Evolutionary conservation across 2,888 invertebrate species (phyloP).

Genomic region (Stenchaetothrips biformis): DNA sequence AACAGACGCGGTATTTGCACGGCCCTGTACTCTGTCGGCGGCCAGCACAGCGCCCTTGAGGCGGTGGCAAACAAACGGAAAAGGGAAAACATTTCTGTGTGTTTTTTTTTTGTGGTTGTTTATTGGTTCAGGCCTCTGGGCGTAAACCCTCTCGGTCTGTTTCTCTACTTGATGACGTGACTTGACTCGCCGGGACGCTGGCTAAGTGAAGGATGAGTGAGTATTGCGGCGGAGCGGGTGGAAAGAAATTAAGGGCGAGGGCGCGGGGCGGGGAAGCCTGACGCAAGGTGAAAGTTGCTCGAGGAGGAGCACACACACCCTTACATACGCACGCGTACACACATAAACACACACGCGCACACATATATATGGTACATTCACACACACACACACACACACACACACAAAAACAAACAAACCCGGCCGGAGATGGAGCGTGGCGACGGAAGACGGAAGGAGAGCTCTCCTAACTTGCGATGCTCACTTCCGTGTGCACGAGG

Average conservation of each 20-base stretch:
- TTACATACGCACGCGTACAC: neutral
- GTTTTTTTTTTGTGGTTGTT: too few species aligned
- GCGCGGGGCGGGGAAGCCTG: neutral
- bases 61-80: too few species aligned
- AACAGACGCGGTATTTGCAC: too few species aligned
- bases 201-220: too few species aligned
- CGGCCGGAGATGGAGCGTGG: constrained; percentile 13
- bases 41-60: too few species aligned
- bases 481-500: neutral
- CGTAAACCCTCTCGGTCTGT: too few species aligned
- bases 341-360: neutral
- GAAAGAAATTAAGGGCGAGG: neutral
- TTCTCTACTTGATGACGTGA: too few species aligned
- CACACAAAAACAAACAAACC: neutral
- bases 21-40: too few species aligned
- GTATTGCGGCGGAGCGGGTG: neutral
- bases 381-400: neutral
- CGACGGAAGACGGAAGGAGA: constrained; percentile 13
- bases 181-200: too few species aligned
- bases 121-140: too few species aligned
- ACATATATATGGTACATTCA: neutral
- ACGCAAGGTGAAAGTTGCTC: neutral
- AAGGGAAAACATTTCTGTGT: too few species aligned
- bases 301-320: neutral
- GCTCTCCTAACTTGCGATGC: neutral